A percentile compares a stretch with the other conserved stretches of the same genome.
phyloP scores from a whole-genome alignment of 2,113 vertebrate species.

The Epinephelus lanceolatus region DNA sequence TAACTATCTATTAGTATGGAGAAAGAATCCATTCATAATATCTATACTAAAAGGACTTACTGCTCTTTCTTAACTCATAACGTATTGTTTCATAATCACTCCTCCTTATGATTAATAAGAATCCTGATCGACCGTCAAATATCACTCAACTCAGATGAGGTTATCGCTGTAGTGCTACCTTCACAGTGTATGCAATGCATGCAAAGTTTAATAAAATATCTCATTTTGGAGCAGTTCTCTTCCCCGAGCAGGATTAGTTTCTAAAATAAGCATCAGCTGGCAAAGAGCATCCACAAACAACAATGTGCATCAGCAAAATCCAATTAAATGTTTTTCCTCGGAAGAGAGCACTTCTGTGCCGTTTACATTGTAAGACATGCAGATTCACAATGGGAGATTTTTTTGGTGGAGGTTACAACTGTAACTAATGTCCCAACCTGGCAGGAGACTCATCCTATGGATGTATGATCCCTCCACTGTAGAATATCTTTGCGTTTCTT shows the following conservation, averaged over 20 bases:
- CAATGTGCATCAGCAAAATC: conserved; percentile 57
- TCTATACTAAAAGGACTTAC: conserved; percentile 71
- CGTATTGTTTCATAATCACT: conserved; percentile 75
- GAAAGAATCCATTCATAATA: conserved; percentile 82
- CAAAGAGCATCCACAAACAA: conserved; percentile 59
- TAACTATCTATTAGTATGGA: conserved; percentile 82
- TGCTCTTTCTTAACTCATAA: conserved; percentile 72
- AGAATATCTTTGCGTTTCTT: conserved; percentile 66
- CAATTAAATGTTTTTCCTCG: conserved; percentile 39
- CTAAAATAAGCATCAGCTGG: conserved; percentile 61
- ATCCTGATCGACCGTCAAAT: conserved; percentile 60
- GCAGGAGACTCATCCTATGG: conserved; percentile 44
- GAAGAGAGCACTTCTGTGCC: conserved; percentile 26
- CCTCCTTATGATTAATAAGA: conserved; percentile 60
- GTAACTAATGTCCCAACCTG: conserved; percentile 67
- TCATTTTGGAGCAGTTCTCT: conserved; percentile 21
- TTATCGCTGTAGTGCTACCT: not conserved
- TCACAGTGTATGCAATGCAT: conserved; percentile 6
- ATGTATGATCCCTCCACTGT: conserved; percentile 55
- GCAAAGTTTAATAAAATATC: conserved; percentile 16
- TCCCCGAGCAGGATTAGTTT: conserved; percentile 25
- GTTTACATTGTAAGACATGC: conserved; percentile 38
- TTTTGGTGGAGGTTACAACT: conserved; percentile 20
- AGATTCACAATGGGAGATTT: conserved; percentile 10
- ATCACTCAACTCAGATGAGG: conserved; percentile 36